Evolutionary conservation across 2,888 invertebrate species (phyloP).

Genomic region (Agriopis aurantiaria): DNA sequence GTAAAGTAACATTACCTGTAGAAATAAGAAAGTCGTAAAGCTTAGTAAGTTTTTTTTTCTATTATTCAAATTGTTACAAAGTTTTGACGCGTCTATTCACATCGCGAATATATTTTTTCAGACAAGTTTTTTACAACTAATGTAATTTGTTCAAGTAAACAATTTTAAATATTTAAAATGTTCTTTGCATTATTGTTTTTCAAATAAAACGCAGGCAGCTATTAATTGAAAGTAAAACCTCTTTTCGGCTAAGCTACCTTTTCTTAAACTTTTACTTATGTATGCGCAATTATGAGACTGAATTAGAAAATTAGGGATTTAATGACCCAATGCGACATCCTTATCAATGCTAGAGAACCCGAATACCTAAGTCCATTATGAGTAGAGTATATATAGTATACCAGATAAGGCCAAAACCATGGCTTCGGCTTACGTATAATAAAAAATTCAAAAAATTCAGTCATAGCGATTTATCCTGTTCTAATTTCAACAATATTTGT

Average conservation of each 20-base stretch:
- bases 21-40: background rate
- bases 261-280: constrained; percentile 66
- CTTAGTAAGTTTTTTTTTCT: background rate
- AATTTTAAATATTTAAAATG: too few relatives aligned
- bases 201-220: background rate
- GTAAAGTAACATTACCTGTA: background rate
- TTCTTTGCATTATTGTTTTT: background rate
- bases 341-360: constrained; percentile 54
- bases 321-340: constrained; percentile 58
- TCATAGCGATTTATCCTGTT: background rate
- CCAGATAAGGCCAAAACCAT: background rate
- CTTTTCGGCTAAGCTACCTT: constrained; percentile 42
- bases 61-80: constrained; percentile 1
- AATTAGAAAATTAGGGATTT: constrained; percentile 75
- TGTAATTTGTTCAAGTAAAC: too few relatives aligned
- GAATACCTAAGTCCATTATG: constrained; percentile 46
- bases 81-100: background rate
- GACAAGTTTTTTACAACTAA: background rate
- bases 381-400: constrained; percentile 8
- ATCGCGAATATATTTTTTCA: background rate
- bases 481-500: too few relatives aligned
- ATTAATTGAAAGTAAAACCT: constrained; percentile 37
- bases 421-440: background rate
- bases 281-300: constrained; percentile 84
- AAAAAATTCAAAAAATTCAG: background rate